Evolutionary conservation across 2,888 invertebrate species (phyloP).

Genomic region (Parnassius smintheus): DNA sequence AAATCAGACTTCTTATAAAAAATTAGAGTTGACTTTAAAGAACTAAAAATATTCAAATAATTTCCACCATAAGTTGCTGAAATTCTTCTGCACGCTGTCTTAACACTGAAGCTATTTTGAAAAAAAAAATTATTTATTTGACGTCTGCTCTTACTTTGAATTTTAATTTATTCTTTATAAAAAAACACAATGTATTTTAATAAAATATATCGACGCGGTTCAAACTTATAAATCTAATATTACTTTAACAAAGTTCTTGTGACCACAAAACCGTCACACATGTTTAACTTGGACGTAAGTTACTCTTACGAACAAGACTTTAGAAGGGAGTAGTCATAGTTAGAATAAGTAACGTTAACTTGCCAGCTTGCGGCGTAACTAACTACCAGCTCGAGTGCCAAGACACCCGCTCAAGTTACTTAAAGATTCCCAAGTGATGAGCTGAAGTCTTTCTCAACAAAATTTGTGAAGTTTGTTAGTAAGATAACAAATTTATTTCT

Average conservation of each 20-base stretch:
- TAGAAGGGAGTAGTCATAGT: conserved; percentile 25
- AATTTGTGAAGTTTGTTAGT: conserved; percentile 11
- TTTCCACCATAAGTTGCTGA: too few relatives aligned
- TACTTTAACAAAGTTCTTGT: conserved; percentile 8
- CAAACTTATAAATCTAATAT: conserved; percentile 5
- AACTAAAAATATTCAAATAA: too few relatives aligned
- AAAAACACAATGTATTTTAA: not conserved
- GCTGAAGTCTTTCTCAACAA: conserved; percentile 2
- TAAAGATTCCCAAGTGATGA: conserved; percentile 10
- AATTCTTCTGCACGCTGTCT: too few relatives aligned
- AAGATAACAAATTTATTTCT: conserved; percentile 10
- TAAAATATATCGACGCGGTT: not conserved
- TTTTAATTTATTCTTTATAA: too few relatives aligned
- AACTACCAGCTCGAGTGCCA: conserved; percentile 27
- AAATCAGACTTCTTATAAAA: too few relatives aligned
- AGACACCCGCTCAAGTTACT: conserved; percentile 17
- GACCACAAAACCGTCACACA: conserved; percentile 17
- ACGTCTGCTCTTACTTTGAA: too few relatives aligned
- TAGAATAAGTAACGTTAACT: conserved; percentile 23
- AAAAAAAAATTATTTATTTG: too few relatives aligned
- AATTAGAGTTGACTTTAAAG: too few relatives aligned
- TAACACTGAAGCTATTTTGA: too few relatives aligned
- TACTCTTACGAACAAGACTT: conserved; percentile 24
- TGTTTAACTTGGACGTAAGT: conserved; percentile 14
- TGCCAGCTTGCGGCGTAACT: conserved; percentile 30